Conservation (phyloP, 2,113 vertebrate species). For the Chauna torquata region DNA sequence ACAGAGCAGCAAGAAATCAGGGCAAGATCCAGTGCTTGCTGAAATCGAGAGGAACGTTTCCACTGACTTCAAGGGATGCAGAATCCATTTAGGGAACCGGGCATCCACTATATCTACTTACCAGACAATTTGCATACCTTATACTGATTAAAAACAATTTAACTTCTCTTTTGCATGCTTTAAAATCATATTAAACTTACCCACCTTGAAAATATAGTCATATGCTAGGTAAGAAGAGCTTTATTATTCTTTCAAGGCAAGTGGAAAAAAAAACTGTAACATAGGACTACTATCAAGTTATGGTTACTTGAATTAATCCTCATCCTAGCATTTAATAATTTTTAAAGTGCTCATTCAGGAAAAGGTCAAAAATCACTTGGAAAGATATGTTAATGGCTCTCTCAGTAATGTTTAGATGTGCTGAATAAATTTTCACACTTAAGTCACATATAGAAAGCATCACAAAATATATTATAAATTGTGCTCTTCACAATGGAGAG, state of each 20-base stretch:
- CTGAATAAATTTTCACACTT: constrained; percentile 66
- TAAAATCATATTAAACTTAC: neutral
- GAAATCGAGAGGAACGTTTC: neutral
- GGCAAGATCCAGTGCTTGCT: neutral
- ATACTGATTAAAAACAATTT: neutral
- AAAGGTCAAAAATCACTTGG: constrained; percentile 77
- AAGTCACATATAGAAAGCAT: constrained; percentile 59
- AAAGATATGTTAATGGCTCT: constrained; percentile 68
- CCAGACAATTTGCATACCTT: neutral
- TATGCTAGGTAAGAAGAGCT: neutral
- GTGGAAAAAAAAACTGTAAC: neutral
- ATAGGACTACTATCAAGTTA: constrained; percentile 40
- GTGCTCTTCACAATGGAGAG: constrained; percentile 16
- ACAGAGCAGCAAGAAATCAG: neutral
- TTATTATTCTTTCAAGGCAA: constrained; percentile 23
- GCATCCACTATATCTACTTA: neutral
- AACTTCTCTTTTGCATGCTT: neutral
- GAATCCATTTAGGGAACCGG: neutral
- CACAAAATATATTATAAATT: constrained; percentile 20
- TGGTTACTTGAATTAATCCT: constrained; percentile 62
- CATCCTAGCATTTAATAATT: constrained; percentile 66
- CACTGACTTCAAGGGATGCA: neutral
- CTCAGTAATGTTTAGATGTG: constrained; percentile 57
- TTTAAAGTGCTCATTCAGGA: constrained; percentile 67
- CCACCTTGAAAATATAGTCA: neutral